Base-by-base conservation (phyloP, 2,797 vertebrate species). In the Apodemus agrarius region DNA sequence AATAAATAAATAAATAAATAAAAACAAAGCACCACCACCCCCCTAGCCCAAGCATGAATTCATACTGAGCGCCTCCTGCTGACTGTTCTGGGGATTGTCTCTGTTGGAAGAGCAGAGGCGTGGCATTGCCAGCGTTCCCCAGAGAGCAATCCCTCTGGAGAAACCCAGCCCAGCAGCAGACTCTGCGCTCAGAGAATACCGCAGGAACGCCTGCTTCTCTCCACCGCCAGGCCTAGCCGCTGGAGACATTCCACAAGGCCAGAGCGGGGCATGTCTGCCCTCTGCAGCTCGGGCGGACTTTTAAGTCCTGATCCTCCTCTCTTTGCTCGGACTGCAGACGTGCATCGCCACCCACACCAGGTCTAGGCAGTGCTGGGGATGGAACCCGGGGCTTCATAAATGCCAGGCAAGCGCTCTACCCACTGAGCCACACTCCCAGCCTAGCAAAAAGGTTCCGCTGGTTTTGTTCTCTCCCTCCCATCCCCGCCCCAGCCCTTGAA, bases 171-270 rank as follows among this genome's bases (percentile, higher is more conserved):
- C 19, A 16, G 72, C 3, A 11, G 72, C 37, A 3, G 72, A 12
- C 72, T 40, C 1, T 57, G 52, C n/a, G 21, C 14, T 78, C 54
- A 8, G 2, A 34, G 1, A 12, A 7, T 14, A 22, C 10, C 0
- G 22, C 13, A 29, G 16, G 34, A 63, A 52, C 3, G 10, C 37
- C 83, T 24, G 40, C 4, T 72, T 29, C 67, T 69, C 61, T 14
- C 37, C 26, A 1, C 2, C 1, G 31, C 24, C 19, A 0, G 52
- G 72, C 52, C 59, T 43, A 5, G 40, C n/a, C 54, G 40, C 65
- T 6, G n/a, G 29, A 4, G 22, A 13, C 24, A 4, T 0, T 17
- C 8, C 9, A 19, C 13, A 49, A 52, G 19, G 43, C 34, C 31
- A 34, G 52, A 80, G 72, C 37, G 21, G 24, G 22, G n/a, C 11